phyloP scores from a whole-genome alignment of 2,797 vertebrate genomes.

The Tragopan temminckii region DNA sequence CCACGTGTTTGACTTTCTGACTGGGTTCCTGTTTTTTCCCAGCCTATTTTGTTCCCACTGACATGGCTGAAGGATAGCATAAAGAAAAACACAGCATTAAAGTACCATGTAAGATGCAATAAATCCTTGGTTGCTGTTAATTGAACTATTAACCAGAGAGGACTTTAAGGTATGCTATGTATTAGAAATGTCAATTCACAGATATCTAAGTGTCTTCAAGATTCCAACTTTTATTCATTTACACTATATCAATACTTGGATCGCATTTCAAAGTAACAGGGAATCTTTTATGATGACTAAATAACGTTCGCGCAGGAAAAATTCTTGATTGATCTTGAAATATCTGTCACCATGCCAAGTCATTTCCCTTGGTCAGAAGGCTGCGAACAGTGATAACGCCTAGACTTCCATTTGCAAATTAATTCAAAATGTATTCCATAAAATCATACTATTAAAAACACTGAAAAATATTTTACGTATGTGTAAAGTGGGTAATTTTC shows the following conservation, averaged over 20 bases:
- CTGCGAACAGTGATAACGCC: neutral
- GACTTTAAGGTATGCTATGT: neutral
- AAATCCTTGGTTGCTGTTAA: neutral
- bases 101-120: neutral
- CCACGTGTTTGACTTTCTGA: slow-evolving; percentile 82
- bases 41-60: slow-evolving; percentile 88
- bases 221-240: neutral
- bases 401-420: neutral
- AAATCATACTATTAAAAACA: neutral
- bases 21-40: slow-evolving; percentile 88
- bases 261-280: neutral
- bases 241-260: neutral
- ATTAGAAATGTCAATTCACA: neutral
- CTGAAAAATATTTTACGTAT: neutral
- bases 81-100: slow-evolving; percentile 6
- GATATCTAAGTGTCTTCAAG: neutral
- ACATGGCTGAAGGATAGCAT: slow-evolving; percentile 84
- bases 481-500: neutral
- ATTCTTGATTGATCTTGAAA: neutral
- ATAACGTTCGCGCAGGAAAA: neutral
- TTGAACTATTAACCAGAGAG: neutral
- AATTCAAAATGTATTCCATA: neutral
- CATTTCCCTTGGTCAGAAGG: neutral
- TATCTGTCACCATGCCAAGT: neutral
- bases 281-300: neutral